Conservation (phyloP, 2,797 vertebrate genomes). For the Cryptoprocta ferox region DNA sequence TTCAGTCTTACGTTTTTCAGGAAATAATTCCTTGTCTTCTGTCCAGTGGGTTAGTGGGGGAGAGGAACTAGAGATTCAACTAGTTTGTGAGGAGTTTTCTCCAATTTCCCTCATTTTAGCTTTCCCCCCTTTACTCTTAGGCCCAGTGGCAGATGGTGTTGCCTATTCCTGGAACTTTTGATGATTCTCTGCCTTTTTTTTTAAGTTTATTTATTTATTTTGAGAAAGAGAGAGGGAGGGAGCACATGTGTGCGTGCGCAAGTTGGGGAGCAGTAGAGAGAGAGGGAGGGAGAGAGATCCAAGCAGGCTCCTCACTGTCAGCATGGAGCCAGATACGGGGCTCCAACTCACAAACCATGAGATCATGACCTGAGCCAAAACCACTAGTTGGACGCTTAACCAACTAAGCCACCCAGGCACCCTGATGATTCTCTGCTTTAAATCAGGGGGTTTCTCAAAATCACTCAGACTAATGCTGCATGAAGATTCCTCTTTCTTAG, state of each 20-base stretch:
- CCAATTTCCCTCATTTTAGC: neutral
- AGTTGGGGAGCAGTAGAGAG: no score
- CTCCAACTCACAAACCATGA: neutral
- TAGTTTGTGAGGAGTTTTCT: neutral
- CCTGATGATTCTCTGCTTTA: neutral
- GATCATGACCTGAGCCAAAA: neutral
- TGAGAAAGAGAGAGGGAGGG: neutral
- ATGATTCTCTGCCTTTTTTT: no score
- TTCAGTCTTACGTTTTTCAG: neutral
- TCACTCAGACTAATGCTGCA: neutral
- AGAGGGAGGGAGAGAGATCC: neutral
- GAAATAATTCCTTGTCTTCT: neutral
- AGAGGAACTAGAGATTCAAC: neutral
- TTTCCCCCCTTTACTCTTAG: neutral
- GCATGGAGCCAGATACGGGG: accelerated
- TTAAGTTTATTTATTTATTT: neutral
- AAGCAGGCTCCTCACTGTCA: neutral
- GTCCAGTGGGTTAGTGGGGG: neutral
- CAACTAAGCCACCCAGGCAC: neutral
- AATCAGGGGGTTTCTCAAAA: neutral
- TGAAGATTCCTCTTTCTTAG: neutral
- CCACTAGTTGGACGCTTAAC: neutral
- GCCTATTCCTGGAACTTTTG: neutral
- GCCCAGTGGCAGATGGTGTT: neutral
- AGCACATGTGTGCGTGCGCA: no score